These are phyloP conservation scores for Deladenus siricidicola DNA, from an alignment of 2,888 invertebrate genomes.

Conservation along the genomic window DNA sequence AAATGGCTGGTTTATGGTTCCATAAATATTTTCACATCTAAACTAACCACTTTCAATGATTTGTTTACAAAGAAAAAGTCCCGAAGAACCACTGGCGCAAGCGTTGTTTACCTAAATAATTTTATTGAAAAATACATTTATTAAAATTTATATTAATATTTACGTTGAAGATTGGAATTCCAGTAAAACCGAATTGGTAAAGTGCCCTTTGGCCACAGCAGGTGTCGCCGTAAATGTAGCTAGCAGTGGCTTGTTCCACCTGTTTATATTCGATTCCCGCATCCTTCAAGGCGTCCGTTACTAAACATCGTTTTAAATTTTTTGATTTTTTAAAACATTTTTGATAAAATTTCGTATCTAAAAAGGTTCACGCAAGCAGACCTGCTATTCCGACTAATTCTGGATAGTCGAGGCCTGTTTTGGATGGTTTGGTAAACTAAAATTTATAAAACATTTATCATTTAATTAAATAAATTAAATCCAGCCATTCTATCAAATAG, in stretches of 20 bases:
- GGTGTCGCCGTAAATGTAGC: conserved; percentile 51
- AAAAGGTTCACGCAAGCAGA: too few relatives aligned
- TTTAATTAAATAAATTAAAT: neutral
- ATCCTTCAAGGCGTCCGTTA: conserved; percentile 65
- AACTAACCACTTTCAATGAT: conserved; percentile 70
- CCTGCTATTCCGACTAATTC: conserved; percentile 10
- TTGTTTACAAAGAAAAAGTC: conserved; percentile 80
- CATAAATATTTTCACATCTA: neutral
- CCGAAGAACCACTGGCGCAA: conserved; percentile 91
- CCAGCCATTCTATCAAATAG: neutral
- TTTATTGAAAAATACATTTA: neutral
- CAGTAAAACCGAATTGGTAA: conserved; percentile 26
- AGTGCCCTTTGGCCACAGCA: conserved; percentile 77
- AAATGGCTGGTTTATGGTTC: too few relatives aligned
- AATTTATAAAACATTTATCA: conserved; percentile 6
- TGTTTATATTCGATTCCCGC: conserved; percentile 55
- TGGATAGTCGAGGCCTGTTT: conserved; percentile 60
- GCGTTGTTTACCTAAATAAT: conserved; percentile 73
- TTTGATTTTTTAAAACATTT: too few relatives aligned
- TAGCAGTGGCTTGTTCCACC: conserved; percentile 69
- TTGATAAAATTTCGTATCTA: too few relatives aligned
- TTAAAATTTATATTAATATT: neutral
- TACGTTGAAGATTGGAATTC: conserved; percentile 38
- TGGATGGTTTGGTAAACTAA: conserved; percentile 79
- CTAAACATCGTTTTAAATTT: too few relatives aligned